A percentile compares a stretch with the other conserved stretches of the same genome.
These are phyloP conservation scores for Lithophane leautieri DNA, from an alignment of 2,888 invertebrate species.

Conservation along the genomic window DNA sequence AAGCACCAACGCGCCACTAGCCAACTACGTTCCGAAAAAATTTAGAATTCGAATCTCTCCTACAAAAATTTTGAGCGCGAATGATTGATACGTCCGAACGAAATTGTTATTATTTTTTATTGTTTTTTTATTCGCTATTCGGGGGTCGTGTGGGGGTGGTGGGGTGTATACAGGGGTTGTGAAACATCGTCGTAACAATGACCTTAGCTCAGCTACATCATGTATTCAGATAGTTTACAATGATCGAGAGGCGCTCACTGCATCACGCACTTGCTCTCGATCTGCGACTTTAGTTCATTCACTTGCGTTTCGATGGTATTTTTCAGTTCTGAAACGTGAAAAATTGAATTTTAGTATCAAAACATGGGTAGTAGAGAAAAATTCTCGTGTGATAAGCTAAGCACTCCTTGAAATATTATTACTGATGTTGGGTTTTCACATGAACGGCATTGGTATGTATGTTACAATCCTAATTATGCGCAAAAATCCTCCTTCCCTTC, in stretches of 20 bases:
- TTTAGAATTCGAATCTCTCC: slow-evolving; percentile 86
- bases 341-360: not conserved
- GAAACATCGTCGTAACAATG: slow-evolving; percentile 82
- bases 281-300: slow-evolving; percentile 98
- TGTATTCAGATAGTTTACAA: slow-evolving; percentile 80
- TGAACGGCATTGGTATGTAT: not conserved
- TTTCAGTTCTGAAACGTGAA: slow-evolving; percentile 96
- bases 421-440: not conserved
- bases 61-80: slow-evolving; percentile 86
- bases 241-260: slow-evolving; percentile 92
- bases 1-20: slow-evolving; percentile 90
- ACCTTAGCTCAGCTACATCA: slow-evolving; percentile 88
- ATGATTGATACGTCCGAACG: slow-evolving; percentile 78
- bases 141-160: slow-evolving; percentile 65
- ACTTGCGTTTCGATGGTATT: slow-evolving; percentile 99
- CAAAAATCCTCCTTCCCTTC: not conserved
- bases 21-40: slow-evolving; percentile 87
- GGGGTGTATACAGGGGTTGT: slow-evolving; percentile 72
- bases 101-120: slow-evolving; percentile 69
- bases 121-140: slow-evolving; percentile 63
- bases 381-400: not conserved
- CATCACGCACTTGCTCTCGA: slow-evolving; percentile 98
- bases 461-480: not conserved
- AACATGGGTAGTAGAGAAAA: not conserved
- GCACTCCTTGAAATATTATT: not conserved